A percentile compares a stretch with the other conserved stretches of the same genome.
phyloP scores from a whole-genome alignment of 2,888 invertebrate genomes.

The Eilema griseolum region DNA sequence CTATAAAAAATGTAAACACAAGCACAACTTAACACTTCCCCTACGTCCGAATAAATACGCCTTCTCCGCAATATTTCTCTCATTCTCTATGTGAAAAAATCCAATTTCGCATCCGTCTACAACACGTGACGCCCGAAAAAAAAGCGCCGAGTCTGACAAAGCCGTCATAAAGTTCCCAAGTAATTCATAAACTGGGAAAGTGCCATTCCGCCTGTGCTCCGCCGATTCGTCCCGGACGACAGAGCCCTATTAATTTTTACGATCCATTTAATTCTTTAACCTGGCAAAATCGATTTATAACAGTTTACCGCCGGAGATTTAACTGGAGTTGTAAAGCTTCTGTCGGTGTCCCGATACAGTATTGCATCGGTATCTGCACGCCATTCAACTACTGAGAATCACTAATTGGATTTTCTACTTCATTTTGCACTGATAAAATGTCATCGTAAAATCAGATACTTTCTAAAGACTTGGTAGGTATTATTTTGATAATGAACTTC shows the following conservation, averaged over 20 bases:
- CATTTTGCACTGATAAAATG: constrained; percentile 56
- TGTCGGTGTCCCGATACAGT: constrained; percentile 65
- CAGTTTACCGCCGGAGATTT: constrained; percentile 78
- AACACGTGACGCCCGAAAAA: constrained; percentile 78
- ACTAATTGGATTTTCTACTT: constrained; percentile 74
- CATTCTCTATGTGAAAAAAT: constrained; percentile 76
- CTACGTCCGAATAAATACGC: constrained; percentile 33
- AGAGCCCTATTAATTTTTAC: constrained; percentile 84
- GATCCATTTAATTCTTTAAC: constrained; percentile 84
- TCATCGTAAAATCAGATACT: constrained; percentile 21
- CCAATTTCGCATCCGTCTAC: constrained; percentile 83
- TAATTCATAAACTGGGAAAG: constrained; percentile 81
- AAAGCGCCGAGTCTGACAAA: constrained; percentile 71
- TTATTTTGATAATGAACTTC: too few species aligned
- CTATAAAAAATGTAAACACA: constrained; percentile 41
- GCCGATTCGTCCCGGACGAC: constrained; percentile 66
- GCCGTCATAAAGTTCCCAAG: constrained; percentile 80
- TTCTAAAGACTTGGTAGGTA: too few species aligned
- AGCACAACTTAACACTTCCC: constrained; percentile 47
- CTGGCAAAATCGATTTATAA: constrained; percentile 84
- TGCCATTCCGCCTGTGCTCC: constrained; percentile 66
- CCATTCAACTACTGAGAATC: constrained; percentile 61
- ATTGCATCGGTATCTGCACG: constrained; percentile 56
- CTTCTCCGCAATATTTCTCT: constrained; percentile 57
- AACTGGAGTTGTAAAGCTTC: constrained; percentile 77